Evolutionary conservation across 2,888 invertebrate genomes (phyloP), one percentile per base, ranked within the genome.

Genomic region (Zaprionus bogoriensis): DNA sequence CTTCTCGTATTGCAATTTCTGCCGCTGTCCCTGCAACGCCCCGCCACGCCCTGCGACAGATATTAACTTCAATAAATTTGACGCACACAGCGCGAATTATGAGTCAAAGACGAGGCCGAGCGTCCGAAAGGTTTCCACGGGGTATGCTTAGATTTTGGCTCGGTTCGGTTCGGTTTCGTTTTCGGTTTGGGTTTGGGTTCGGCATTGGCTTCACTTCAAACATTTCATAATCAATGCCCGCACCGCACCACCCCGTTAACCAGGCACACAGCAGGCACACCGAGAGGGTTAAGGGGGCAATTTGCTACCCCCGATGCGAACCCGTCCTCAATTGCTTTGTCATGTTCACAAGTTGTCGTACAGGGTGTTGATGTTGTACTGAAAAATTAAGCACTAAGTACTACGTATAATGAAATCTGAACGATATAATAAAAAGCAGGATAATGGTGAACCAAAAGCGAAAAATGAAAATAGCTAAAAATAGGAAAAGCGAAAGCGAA

Each of bases 11-110:
- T 60, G 63, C 70, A 55, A 59, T 51, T 63, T 59, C 52, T 51
- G 39, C 39, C 32, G 36, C 36, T 47, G 38, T 52, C 25, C 28
- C 22, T n/a, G n/a, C n/a, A n/a, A n/a, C 9, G 14, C 32, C 7
- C 39, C 23, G 44, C 22, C 23, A 17, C 54, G 53, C 39, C 22
- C 42, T 48, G 77, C 63, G 80, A 79, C 80, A 82, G 75, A 86
- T 87, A 87, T 86, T 86, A 86, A 86, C 86, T 87, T 82, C 87
- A 84, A 84, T 84, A 86, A 87, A 87, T 87, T 80, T 74, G 66
- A 72, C 50, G 71, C 64, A 72, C 76, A 81, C 72, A 69, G 77
- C 54, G 53, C 76, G 74, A 84, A 76, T 71, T 77, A 75, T 76
- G 61, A 66, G 41, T 61, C 55, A 68, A 55, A 52, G 48, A 42